Percentiles rank a stretch among this genome's conserved stretches.
phyloP scores from a whole-genome alignment of 2,888 invertebrate genomes.

The Phortica okadai region DNA sequence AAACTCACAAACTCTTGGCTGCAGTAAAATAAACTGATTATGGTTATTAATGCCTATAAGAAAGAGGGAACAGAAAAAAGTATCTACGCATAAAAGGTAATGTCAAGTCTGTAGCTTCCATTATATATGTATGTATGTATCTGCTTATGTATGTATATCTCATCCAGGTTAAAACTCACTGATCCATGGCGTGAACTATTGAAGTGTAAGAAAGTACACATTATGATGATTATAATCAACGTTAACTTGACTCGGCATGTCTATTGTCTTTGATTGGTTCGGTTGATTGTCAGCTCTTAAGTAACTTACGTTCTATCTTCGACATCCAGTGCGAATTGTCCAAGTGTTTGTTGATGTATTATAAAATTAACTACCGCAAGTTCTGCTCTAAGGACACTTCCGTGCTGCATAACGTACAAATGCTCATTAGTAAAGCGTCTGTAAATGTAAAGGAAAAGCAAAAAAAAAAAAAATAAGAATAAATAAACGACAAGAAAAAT shows the following conservation, averaged over 20 bases:
- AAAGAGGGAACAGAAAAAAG: constrained; percentile 44
- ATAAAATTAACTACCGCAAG: constrained; percentile 29
- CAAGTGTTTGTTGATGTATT: constrained; percentile 49
- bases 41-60: constrained; percentile 69
- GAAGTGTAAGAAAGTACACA: constrained; percentile 70
- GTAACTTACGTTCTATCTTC: background rate
- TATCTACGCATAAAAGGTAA: background rate
- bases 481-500: constrained; percentile 49
- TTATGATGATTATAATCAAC: constrained; percentile 70
- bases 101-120: no score
- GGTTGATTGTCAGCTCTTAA: background rate
- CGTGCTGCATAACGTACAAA: background rate
- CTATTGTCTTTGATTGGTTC: background rate
- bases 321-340: constrained; percentile 9
- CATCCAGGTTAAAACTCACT: constrained; percentile 40
- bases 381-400: background rate
- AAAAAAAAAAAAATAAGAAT: constrained; percentile 18
- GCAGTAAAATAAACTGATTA: constrained; percentile 69
- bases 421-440: constrained; percentile 6
- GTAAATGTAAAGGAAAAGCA: constrained; percentile 44
- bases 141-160: background rate
- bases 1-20: constrained; percentile 37
- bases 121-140: no score
- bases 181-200: constrained; percentile 71
- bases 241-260: constrained; percentile 31